phyloP scores from a whole-genome alignment of 2,797 vertebrate genomes.

The Chelon labrosus region DNA sequence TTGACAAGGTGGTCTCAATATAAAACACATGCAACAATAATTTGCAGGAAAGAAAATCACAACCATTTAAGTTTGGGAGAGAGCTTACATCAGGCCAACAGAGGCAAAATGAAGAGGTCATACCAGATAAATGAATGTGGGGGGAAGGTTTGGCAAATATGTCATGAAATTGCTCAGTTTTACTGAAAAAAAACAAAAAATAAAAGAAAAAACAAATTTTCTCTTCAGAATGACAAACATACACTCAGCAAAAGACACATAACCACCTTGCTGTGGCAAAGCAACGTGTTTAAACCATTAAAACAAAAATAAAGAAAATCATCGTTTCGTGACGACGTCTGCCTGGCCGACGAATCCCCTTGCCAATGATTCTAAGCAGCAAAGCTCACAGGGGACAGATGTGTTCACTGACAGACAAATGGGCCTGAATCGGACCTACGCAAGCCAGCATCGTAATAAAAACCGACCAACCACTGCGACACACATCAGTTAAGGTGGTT shows the following conservation, averaged over 20 bases:
- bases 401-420: conserved; percentile 62
- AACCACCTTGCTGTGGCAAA: conserved; percentile 60
- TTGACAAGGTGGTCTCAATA: conserved; percentile 78
- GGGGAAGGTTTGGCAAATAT: conserved; percentile 72
- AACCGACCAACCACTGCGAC: conserved; percentile 69
- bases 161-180: conserved; percentile 69
- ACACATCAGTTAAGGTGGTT: conserved; percentile 61
- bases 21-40: conserved; percentile 81
- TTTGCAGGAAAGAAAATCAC: conserved; percentile 78
- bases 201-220: conserved; percentile 57
- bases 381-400: conserved; percentile 70
- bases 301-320: conserved; percentile 29
- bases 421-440: conserved; percentile 50
- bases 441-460: conserved; percentile 65
- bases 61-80: conserved; percentile 75
- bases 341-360: conserved; percentile 58
- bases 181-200: conserved; percentile 55
- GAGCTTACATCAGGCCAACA: conserved; percentile 75
- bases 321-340: conserved; percentile 59
- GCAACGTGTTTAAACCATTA: conserved; percentile 47
- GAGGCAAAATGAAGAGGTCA: conserved; percentile 68
- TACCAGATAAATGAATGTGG: conserved; percentile 56
- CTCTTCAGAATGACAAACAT: conserved; percentile 66
- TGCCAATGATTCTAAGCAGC: conserved; percentile 77
- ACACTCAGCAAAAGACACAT: conserved; percentile 67